Base-by-base conservation (phyloP, 1,140 invertebrate species). In the Melitaea cinxia region DNA sequence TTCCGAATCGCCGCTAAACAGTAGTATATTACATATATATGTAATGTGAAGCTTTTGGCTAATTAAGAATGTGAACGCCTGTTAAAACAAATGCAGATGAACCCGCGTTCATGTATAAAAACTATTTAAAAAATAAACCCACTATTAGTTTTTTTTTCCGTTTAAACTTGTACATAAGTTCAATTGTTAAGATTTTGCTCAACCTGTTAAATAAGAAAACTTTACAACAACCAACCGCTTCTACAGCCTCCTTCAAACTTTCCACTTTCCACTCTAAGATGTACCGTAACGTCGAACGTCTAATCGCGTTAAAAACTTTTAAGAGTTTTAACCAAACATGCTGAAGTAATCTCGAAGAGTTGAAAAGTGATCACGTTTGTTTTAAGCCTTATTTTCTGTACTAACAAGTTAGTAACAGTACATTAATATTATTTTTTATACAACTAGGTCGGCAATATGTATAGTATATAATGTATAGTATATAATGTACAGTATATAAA, bases 221-320 rank as follows among this genome's bases (percentile, higher is more conserved):
- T 57, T 39, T 4, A 26, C 23, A 17, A 39, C 33, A 26, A 39
- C 17, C 33, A 55, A 17, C 21, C 53, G 53, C 24, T 57, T 57
- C 10, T n/a, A 39, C 23, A n/a, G 35, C 35, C 54, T 50, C n/a
- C 19, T 23, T 23, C 55, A 60, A 60, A 60, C 57, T 60, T 60
- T 52, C 19, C 14, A 50, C 45, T 60, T 12, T 33, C 30, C 30
- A 33, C 30, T 17, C 28, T n/a, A 60, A 60, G 47, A 19, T 17
- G 23, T 37, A 15, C 19, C 14, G 26, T 37, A 14, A 15, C 57
- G 28, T 50, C 12, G 56, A 28, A 60, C 7, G 12, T 50, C 28
- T 26, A 60, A 60, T 35, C 45, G 57, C 19, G 57, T 60, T 52
- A 60, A 60, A 37, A 60, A 60, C 30, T 52, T 60, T 52, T 23